Conservation (phyloP, 2,797 vertebrate species). For the Onychomys arenicola region DNA sequence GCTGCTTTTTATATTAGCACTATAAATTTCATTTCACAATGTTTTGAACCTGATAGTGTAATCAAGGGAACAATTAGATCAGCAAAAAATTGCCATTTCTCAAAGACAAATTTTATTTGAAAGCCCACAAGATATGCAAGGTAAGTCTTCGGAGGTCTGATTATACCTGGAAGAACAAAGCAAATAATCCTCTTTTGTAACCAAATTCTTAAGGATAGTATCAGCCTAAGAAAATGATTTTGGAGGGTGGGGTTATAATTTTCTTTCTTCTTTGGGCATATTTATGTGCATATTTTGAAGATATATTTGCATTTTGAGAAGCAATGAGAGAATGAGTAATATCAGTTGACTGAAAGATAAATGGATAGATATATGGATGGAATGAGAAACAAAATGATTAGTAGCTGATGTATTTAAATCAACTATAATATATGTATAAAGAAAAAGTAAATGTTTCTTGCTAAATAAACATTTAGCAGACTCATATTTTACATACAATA, state of each 20-base stretch:
- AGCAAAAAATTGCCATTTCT: constrained; percentile 60
- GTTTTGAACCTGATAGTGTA: constrained; percentile 17
- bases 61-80: constrained; percentile 35
- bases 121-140: constrained; percentile 9
- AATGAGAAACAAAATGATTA: neutral
- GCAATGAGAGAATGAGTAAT: neutral
- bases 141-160: constrained; percentile 68
- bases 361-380: neutral
- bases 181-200: constrained; percentile 47
- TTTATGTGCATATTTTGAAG: neutral
- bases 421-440: neutral
- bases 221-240: neutral
- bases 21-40: constrained; percentile 55
- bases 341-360: neutral
- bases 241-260: neutral
- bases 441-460: constrained; percentile 31
- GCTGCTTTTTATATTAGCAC: constrained; percentile 6
- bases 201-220: constrained; percentile 26
- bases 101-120: constrained; percentile 54
- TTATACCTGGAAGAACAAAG: constrained; percentile 33
- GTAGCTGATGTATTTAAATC: constrained; percentile 41
- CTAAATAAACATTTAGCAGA: constrained; percentile 45
- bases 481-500: neutral
- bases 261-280: neutral
- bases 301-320: neutral